A percentile compares a stretch with the other conserved stretches of the same genome.
Evolutionary conservation across 2,888 invertebrate species (phyloP).

Genomic region (Morpho helenor): DNA sequence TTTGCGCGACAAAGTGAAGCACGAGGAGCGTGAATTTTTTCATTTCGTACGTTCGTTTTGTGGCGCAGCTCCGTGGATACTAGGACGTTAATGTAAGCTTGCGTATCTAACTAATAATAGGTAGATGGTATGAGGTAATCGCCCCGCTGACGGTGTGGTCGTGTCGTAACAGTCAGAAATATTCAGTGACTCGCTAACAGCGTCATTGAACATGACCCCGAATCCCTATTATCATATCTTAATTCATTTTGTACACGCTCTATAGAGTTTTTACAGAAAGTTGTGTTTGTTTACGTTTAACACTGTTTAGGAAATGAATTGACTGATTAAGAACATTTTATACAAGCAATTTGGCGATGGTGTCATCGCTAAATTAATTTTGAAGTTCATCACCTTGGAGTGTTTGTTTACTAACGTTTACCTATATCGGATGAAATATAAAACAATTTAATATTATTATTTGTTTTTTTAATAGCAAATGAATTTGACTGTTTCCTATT

Average conservation of each 20-base stretch:
- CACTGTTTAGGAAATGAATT: no score
- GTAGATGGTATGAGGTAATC: slow-evolving; percentile 72
- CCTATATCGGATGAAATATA: no score
- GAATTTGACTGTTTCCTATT: no score
- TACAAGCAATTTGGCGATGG: no score
- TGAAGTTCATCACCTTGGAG: no score
- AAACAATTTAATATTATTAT: no score
- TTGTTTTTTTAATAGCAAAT: no score
- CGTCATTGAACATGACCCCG: slow-evolving; percentile 65
- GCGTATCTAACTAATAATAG: slow-evolving; percentile 72
- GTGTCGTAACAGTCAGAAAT: slow-evolving; percentile 69
- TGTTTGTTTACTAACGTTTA: no score
- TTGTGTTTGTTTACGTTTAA: neutral
- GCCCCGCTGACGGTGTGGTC: slow-evolving; percentile 52
- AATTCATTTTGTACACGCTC: slow-evolving; percentile 34
- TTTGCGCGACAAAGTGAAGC: slow-evolving; percentile 48
- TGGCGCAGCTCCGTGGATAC: slow-evolving; percentile 57
- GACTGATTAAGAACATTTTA: no score
- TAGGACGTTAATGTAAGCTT: slow-evolving; percentile 60
- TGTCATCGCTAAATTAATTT: no score
- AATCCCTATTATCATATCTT: slow-evolving; percentile 34
- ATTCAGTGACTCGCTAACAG: slow-evolving; percentile 52
- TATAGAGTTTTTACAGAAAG: neutral
- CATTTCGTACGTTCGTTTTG: slow-evolving; percentile 60
- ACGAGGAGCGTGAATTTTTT: slow-evolving; percentile 43